Percentiles rank a stretch among this genome's conserved stretches.
These are phyloP conservation scores for Maniola jurtina DNA, from an alignment of 1,140 invertebrate genomes.

Conservation along the genomic window DNA sequence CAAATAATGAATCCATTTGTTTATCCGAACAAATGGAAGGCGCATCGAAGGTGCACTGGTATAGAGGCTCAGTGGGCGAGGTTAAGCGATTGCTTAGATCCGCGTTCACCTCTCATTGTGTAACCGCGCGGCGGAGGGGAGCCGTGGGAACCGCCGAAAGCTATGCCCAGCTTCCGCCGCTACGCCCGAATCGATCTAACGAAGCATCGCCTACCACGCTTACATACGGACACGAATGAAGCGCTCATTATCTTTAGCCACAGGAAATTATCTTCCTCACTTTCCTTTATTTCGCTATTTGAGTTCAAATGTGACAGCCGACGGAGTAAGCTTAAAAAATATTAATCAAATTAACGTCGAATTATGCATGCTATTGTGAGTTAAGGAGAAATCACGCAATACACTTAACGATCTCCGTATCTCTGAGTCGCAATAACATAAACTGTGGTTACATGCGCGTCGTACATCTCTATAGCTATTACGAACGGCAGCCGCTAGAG, in stretches of 20 bases:
- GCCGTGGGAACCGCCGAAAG: conserved; percentile 76
- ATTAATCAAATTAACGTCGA: conserved; percentile 6
- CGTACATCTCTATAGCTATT: conserved; percentile 6
- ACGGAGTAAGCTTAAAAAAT: conserved; percentile 3
- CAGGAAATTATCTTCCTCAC: conserved; percentile 56
- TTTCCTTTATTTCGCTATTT: conserved; percentile 15
- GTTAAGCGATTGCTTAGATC: conserved; percentile 78
- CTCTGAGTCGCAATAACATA: neutral
- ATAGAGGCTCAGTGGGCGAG: conserved; percentile 71
- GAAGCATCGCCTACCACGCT: conserved; percentile 63
- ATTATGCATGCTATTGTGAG: conserved; percentile 1
- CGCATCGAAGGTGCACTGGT: conserved; percentile 49
- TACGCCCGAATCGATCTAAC: conserved; percentile 67
- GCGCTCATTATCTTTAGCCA: conserved; percentile 62
- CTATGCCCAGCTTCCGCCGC: conserved; percentile 72
- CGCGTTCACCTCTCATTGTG: conserved; percentile 77
- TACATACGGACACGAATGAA: conserved; percentile 58
- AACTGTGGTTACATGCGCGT: neutral
- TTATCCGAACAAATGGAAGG: conserved; percentile 24
- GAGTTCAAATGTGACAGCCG: conserved; percentile 6
- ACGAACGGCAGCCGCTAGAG: conserved; percentile 17
- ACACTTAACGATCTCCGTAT: conserved; percentile 4
- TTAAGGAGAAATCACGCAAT: conserved; percentile 3
- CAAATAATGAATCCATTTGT: neutral
- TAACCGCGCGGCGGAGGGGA: conserved; percentile 55